These are phyloP conservation scores for Lycia hirtaria DNA, from an alignment of 2,888 invertebrate genomes.

Conservation along the genomic window DNA sequence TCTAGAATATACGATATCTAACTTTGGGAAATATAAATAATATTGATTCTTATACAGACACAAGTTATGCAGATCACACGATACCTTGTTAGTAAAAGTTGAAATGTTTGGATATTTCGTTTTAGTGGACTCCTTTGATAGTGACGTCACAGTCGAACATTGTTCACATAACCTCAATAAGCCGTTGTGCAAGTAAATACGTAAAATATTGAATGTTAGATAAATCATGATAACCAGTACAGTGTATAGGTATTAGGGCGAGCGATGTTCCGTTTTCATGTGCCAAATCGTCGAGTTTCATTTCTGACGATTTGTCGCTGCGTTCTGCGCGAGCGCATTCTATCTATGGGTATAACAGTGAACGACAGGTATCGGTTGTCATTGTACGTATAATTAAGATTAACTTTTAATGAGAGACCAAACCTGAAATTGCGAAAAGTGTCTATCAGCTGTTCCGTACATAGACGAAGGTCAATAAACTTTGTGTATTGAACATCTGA, in stretches of 20 bases:
- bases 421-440: too few species aligned
- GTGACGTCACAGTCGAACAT: constrained; percentile 49
- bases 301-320: constrained; percentile 30
- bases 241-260: constrained; percentile 56
- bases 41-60: not conserved
- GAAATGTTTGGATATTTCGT: constrained; percentile 52
- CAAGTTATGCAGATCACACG: not conserved
- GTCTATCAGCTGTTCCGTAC: too few species aligned
- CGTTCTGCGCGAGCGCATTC: constrained; percentile 19
- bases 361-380: too few species aligned
- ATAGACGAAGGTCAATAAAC: too few species aligned
- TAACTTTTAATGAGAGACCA: too few species aligned
- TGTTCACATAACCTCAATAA: constrained; percentile 40
- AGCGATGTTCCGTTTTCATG: constrained; percentile 53
- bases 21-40: not conserved
- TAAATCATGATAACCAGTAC: constrained; percentile 55
- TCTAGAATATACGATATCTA: too few species aligned
- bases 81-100: not conserved
- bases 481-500: too few species aligned
- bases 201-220: constrained; percentile 68
- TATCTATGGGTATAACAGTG: too few species aligned
- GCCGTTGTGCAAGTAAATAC: constrained; percentile 56
- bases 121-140: constrained; percentile 58
- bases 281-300: constrained; percentile 60
- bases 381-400: too few species aligned